Evolutionary conservation across 2,113 vertebrate species (phyloP).

Genomic region (Pedetes capensis): DNA sequence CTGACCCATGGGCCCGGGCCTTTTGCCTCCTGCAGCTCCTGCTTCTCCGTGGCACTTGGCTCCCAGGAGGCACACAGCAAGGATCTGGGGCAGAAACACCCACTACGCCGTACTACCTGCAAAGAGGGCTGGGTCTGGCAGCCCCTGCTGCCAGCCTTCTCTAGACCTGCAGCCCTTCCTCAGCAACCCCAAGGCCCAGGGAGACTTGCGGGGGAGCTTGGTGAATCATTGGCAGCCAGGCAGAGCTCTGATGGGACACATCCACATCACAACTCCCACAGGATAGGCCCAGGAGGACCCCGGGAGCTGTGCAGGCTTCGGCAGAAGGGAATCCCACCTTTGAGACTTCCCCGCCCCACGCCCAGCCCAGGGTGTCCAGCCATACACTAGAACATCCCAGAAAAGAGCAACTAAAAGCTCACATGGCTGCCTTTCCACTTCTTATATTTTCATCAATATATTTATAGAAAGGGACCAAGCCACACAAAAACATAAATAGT

Average conservation of each 20-base stretch:
- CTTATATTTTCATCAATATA: conserved; percentile 17
- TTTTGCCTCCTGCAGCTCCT: background rate
- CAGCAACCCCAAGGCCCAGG: background rate
- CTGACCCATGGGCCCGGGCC: no score
- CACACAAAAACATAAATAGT: conserved; percentile 36
- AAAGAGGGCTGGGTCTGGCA: background rate
- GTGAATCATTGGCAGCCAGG: accelerated
- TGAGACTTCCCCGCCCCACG: background rate
- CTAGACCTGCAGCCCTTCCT: background rate
- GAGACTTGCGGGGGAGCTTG: accelerated
- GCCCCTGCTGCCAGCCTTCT: background rate
- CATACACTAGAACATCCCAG: background rate
- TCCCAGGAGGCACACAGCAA: background rate
- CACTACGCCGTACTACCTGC: background rate
- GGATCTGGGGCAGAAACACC: background rate
- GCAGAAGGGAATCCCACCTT: background rate
- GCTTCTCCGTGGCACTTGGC: background rate
- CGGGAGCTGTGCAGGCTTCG: no score
- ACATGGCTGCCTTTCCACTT: background rate
- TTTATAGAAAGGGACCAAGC: conserved; percentile 43
- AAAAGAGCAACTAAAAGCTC: background rate
- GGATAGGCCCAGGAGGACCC: accelerated
- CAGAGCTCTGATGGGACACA: background rate
- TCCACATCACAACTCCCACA: background rate
- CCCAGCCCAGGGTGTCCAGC: no score